phyloP scores from a whole-genome alignment of 2,888 invertebrate species.

The Meiosimyza decipiens region DNA sequence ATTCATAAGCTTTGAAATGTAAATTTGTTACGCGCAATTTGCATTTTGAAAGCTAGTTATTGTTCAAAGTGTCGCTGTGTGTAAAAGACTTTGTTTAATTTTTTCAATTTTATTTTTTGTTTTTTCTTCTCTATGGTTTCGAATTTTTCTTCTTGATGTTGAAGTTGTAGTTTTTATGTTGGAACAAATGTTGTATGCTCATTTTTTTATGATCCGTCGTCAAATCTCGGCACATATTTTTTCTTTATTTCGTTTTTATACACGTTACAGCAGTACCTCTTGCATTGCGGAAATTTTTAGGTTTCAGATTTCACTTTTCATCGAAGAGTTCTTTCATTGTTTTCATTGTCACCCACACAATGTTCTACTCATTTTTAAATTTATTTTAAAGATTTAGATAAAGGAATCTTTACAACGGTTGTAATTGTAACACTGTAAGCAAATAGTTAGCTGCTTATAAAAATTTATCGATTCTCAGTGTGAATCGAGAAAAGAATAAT shows the following conservation, averaged over 20 bases:
- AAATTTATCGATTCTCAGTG: too few species aligned
- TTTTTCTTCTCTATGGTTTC: not conserved
- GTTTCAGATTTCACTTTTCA: conserved; percentile 41
- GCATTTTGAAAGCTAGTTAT: conserved; percentile 42
- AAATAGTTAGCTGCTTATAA: too few species aligned
- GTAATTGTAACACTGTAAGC: conserved; percentile 3
- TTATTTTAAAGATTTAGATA: conserved; percentile 2
- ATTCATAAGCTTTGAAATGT: conserved; percentile 38
- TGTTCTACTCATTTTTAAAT: not conserved
- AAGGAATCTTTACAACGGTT: conserved; percentile 1
- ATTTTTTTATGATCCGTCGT: conserved; percentile 25
- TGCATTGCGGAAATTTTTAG: conserved; percentile 23
- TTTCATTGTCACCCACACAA: conserved; percentile 34
- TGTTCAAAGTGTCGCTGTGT: conserved; percentile 35
- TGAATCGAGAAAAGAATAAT: too few species aligned
- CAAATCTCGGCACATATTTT: conserved; percentile 12
- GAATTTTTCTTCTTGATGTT: conserved; percentile 5
- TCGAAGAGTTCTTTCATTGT: conserved; percentile 25
- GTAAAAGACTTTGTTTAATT: conserved; percentile 4
- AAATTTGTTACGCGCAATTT: conserved; percentile 43
- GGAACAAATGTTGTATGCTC: conserved; percentile 13
- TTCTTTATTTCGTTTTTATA: conserved; percentile 10
- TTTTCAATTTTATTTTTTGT: not conserved
- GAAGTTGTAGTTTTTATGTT: conserved; percentile 22
- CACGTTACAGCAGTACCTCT: conserved; percentile 16